These are phyloP conservation scores for Diadema setosum DNA, from an alignment of 35 echinoderm and acorn worm species.

Conservation along the genomic window DNA sequence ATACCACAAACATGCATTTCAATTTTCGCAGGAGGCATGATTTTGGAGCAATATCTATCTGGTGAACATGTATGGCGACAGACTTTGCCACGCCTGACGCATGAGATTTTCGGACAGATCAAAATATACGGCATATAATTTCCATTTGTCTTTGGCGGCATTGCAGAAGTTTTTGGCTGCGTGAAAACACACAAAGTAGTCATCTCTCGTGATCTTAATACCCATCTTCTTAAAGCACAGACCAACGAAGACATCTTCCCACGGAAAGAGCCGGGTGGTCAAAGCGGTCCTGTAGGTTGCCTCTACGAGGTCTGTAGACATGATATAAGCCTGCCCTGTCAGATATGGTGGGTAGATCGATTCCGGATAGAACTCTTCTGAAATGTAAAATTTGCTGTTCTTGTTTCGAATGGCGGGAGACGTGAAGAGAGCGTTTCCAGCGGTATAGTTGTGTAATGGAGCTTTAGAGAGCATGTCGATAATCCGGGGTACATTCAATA, in stretches of 20 bases:
- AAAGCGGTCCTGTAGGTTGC: neutral
- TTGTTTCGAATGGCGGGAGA: neutral
- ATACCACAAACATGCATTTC: too few relatives aligned
- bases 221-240: neutral
- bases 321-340: conserved; percentile 14
- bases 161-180: too few relatives aligned
- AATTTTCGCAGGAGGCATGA: too few relatives aligned
- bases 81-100: too few relatives aligned
- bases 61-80: too few relatives aligned
- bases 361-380: neutral
- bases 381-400: conserved; percentile 6
- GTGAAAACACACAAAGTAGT: neutral
- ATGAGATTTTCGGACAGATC: too few relatives aligned
- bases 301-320: conserved; percentile 21
- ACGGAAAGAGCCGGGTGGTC: neutral
- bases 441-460: neutral
- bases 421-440: neutral
- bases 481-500: conserved; percentile 27
- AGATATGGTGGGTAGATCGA: conserved; percentile 35
- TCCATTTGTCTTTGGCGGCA: too few relatives aligned
- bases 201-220: neutral
- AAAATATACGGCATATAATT: too few relatives aligned
- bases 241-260: conserved; percentile 55
- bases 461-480: neutral
- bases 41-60: too few relatives aligned